Evolutionary conservation across 2,797 vertebrate genomes (phyloP).

Genomic region (Hirundo rustica): DNA sequence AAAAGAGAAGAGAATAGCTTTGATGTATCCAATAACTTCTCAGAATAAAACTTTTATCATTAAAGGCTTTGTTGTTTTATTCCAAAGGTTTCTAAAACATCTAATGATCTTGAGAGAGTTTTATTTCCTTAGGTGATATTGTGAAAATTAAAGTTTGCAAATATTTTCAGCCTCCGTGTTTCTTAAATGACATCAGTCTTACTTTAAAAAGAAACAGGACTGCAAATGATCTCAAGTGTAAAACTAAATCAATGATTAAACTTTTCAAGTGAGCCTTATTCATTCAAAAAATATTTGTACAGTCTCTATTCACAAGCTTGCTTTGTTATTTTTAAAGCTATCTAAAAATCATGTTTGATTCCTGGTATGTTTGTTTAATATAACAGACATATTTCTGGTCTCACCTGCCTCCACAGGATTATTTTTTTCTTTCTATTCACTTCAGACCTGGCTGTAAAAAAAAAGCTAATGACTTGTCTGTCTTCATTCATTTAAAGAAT

Average conservation of each 20-base stretch:
- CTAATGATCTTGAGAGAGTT: not conserved
- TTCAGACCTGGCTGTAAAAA: not conserved
- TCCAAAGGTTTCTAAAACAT: not conserved
- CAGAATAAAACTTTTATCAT: not conserved
- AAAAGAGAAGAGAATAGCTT: not conserved
- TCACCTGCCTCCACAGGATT: not conserved
- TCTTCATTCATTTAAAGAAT: not conserved
- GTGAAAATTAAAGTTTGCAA: not conserved
- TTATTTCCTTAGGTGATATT: not conserved
- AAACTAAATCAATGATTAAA: slow-evolving; percentile 29
- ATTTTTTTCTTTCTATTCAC: not conserved
- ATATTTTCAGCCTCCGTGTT: not conserved
- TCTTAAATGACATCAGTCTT: not conserved
- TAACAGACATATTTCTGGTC: not conserved
- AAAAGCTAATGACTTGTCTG: not conserved
- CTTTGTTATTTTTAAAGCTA: slow-evolving; percentile 23
- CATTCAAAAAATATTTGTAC: slow-evolving; percentile 46
- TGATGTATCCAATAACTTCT: not conserved
- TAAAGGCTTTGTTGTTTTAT: not conserved
- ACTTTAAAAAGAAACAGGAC: slow-evolving; percentile 16
- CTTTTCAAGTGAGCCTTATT: slow-evolving; percentile 3
- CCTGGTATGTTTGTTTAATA: not conserved
- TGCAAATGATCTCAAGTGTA: not conserved
- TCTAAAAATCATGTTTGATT: slow-evolving; percentile 7
- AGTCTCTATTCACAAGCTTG: not conserved